These are phyloP conservation scores for Rhagophthalmus giganteus DNA, from an alignment of 2,888 invertebrate genomes.

Conservation along the genomic window DNA sequence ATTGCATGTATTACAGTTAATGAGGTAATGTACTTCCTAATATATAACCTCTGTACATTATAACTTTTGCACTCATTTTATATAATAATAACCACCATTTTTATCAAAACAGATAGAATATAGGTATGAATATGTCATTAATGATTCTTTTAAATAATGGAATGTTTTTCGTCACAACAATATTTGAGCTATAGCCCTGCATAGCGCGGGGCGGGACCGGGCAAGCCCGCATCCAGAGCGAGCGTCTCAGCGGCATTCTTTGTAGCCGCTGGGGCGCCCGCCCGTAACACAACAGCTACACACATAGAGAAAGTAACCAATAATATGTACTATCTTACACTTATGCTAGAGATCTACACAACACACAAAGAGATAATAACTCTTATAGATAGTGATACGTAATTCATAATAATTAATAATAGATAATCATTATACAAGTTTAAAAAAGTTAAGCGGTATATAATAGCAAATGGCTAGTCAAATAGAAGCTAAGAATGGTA, in stretches of 20 bases:
- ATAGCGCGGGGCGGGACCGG: constrained; percentile 47
- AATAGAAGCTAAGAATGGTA: constrained; percentile 55
- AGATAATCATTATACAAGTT: constrained; percentile 42
- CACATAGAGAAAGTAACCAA: constrained; percentile 56
- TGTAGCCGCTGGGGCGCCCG: constrained; percentile 42
- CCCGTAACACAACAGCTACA: constrained; percentile 56
- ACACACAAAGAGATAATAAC: constrained; percentile 56
- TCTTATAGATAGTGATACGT: constrained; percentile 53
- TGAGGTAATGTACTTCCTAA: constrained; percentile 59
- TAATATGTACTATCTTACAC: constrained; percentile 53
- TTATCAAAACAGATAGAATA: constrained; percentile 54
- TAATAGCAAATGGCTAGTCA: constrained; percentile 51
- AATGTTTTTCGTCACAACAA: constrained; percentile 59
- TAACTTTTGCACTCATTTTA: constrained; percentile 56
- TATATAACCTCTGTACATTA: constrained; percentile 59
- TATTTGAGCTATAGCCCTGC: constrained; percentile 57
- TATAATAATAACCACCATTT: constrained; percentile 48
- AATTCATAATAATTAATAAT: constrained; percentile 48
- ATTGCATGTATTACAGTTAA: constrained; percentile 61
- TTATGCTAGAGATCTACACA: constrained; percentile 56
- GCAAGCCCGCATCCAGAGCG: constrained; percentile 45
- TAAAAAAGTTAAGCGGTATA: constrained; percentile 42
- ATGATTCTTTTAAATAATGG: constrained; percentile 54
- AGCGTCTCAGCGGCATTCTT: constrained; percentile 39
- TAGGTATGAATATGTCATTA: constrained; percentile 52